Base-by-base conservation (phyloP, 2,888 invertebrate genomes). In the Adelognathus sp. region DNA sequence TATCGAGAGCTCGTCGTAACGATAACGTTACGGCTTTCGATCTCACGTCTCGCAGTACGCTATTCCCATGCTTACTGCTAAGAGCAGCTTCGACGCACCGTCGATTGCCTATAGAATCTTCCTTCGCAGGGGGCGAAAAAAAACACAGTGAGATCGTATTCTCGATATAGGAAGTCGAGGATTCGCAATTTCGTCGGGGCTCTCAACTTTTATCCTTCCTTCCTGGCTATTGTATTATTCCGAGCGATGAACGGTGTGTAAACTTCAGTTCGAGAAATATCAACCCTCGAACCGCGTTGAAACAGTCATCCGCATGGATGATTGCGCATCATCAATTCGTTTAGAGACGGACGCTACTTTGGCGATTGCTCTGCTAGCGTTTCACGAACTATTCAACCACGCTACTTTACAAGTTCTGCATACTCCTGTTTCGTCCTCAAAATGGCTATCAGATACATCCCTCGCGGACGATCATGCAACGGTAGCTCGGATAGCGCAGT, bases 11-110 rank as follows among this genome's bases (percentile, higher is more conserved):
- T 69, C 56, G 44, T 56, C 63, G 61, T 75, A 75, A 75, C 69
- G 69, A 75, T 63, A 75, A 69, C 69, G 44, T 46, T 63, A 74
- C 67, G 36, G 69, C 16, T 69, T 75, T 75, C 75, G 75, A 75
- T 75, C 63, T 75, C 75, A 61, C 69, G 61, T 69, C 63, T 31
- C n/a, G 41, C 54, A 9, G 52, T 63, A 39, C 18, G 52, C 50
- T 29, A 24, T 56, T 56, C 27, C 33, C 44, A 41, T 46, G n/a
- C 36, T 24, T 41, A 16, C 33, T 9, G 56, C 46, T n/a, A 41
- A 67, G 67, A 33, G 69, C 54, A 58, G 61, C 52, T 63, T 56
- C 52, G 54, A 69, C 52, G 69, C 44, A 69, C 69, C 69, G 61
- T 31, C 54, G 69, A 75, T 56, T 63, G 61, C 36, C 24, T 56